Evolutionary conservation across 2,797 vertebrate genomes (phyloP).

Genomic region (Takifugu rubripes): DNA sequence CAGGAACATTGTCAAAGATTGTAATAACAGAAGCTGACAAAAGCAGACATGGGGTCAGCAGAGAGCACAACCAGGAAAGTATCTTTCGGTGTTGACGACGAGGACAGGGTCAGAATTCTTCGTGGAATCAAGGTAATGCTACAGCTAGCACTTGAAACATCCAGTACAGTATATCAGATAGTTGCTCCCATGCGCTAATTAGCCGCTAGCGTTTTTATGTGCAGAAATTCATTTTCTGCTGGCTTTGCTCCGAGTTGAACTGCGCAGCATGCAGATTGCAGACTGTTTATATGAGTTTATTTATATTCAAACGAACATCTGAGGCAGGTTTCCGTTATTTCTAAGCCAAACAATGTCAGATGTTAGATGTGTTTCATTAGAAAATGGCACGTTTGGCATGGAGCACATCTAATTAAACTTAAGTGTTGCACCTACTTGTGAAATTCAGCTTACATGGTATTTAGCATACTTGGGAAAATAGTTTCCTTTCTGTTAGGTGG

Average conservation of each 20-base stretch:
- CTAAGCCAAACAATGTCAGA: slow-evolving; percentile 14
- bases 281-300: not conserved
- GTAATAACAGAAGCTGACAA: not conserved
- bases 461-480: too few relatives aligned
- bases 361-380: not conserved
- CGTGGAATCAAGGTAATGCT: slow-evolving; percentile 87
- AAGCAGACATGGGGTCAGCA: slow-evolving; percentile 77
- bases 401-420: not conserved
- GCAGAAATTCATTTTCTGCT: not conserved
- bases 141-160: slow-evolving; percentile 44
- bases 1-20: not conserved
- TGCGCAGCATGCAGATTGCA: too few relatives aligned
- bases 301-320: not conserved
- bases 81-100: slow-evolving; percentile 87
- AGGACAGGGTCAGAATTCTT: slow-evolving; percentile 85
- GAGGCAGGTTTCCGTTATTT: not conserved
- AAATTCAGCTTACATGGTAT: slow-evolving; percentile 18
- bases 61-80: slow-evolving; percentile 83
- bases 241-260: not conserved
- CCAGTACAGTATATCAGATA: slow-evolving; percentile 22
- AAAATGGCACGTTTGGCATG: rapidly evolving
- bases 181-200: not conserved
- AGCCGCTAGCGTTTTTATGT: slow-evolving; percentile 16
- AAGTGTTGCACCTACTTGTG: not conserved
- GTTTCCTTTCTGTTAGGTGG: too few relatives aligned